phyloP scores from a whole-genome alignment of 2,113 vertebrate species.

The Notothenia rossii region DNA sequence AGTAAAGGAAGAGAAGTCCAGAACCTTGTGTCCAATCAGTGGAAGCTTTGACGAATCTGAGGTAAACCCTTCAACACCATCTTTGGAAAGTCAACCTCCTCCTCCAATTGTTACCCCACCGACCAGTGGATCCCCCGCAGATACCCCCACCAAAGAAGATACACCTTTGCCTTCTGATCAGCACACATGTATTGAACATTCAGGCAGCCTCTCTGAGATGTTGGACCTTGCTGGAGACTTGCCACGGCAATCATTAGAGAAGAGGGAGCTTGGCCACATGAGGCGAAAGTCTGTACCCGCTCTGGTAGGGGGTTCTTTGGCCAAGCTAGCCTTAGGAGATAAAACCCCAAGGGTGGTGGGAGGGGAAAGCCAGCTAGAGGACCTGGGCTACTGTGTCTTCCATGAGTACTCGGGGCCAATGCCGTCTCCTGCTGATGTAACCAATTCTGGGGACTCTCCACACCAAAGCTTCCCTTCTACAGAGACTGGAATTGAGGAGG shows the following conservation, averaged over 20 bases:
- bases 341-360: slow-evolving; percentile 28
- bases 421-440: slow-evolving; percentile 79
- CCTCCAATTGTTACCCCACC: slow-evolving; percentile 49
- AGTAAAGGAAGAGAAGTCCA: slow-evolving; percentile 16
- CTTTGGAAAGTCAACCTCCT: slow-evolving; percentile 29
- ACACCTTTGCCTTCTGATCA: slow-evolving; percentile 21
- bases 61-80: slow-evolving; percentile 35
- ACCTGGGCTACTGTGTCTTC: slow-evolving; percentile 74
- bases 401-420: slow-evolving; percentile 75
- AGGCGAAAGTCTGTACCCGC: slow-evolving; percentile 73
- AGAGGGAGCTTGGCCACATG: slow-evolving; percentile 53
- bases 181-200: slow-evolving; percentile 39
- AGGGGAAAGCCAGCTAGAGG: slow-evolving; percentile 61
- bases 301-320: slow-evolving; percentile 65
- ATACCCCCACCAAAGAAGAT: slow-evolving; percentile 3
- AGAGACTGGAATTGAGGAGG: slow-evolving; percentile 50
- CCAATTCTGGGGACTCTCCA: slow-evolving; percentile 63
- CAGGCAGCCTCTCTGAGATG: slow-evolving; percentile 69
- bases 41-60: slow-evolving; percentile 58
- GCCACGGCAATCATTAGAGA: slow-evolving; percentile 54
- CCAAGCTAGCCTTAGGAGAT: slow-evolving; percentile 59
- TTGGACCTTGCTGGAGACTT: slow-evolving; percentile 74
- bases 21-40: slow-evolving; percentile 45
- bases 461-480: slow-evolving; percentile 62
- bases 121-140: slow-evolving; percentile 26